Conservation (phyloP, 2,888 invertebrate species). For the Aelia acuminata region DNA sequence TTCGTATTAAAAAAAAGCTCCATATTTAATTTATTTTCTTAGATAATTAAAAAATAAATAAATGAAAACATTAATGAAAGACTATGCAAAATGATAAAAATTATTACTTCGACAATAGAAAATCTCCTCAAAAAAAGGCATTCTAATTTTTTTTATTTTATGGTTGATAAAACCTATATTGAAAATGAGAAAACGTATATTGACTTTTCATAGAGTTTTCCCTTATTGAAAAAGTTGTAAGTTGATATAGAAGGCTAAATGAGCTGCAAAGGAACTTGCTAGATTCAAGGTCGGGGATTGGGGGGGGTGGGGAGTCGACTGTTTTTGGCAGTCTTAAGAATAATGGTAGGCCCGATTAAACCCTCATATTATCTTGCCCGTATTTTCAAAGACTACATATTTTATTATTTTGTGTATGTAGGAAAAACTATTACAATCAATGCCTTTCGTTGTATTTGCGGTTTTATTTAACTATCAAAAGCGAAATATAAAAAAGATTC, state of each 20-base stretch:
- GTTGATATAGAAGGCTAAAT: constrained; percentile 18
- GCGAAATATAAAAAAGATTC: no score
- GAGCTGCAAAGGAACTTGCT: constrained; percentile 16
- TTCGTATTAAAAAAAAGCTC: no score
- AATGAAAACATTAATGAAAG: no score
- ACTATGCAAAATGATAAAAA: no score
- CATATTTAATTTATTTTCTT: no score
- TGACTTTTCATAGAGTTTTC: constrained; percentile 4
- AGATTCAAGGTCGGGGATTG: not conserved
- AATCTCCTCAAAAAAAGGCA: no score
- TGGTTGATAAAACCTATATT: no score
- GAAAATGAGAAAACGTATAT: not conserved
- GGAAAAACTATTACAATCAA: not conserved
- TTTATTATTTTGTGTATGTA: not conserved
- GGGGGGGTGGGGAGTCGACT: not conserved
- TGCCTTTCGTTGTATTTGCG: not conserved
- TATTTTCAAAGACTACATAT: not conserved
- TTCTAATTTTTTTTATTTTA: no score
- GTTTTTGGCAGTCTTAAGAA: constrained; percentile 15
- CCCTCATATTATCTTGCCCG: not conserved
- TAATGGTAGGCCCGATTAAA: not conserved
- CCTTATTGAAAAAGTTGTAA: constrained; percentile 10
- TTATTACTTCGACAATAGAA: no score
- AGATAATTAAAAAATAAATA: no score
- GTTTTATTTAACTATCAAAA: not conserved